Evolutionary conservation across 1,140 invertebrate genomes (phyloP).

Genomic region (Papilio dardanus): DNA sequence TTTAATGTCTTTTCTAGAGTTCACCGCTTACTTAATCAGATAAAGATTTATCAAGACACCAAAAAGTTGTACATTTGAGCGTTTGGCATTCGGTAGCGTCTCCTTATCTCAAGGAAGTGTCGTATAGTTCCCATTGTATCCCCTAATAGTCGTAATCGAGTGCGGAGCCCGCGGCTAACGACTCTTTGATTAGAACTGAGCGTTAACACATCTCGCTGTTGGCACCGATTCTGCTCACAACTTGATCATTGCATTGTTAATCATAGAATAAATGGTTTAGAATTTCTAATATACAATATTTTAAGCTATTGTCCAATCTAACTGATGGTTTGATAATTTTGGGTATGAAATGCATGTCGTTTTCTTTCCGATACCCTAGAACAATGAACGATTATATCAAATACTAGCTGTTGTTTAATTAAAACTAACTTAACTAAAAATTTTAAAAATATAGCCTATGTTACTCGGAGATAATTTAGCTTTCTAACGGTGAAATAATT

Average conservation of each 20-base stretch:
- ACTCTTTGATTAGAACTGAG: slow-evolving; percentile 64
- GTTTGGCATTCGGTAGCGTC: slow-evolving; percentile 9
- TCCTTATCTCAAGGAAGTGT: slow-evolving; percentile 60
- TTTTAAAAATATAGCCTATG: no score
- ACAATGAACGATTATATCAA: no score
- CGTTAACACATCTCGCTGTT: slow-evolving; percentile 56
- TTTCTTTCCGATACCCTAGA: no score
- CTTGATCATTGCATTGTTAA: slow-evolving; percentile 48
- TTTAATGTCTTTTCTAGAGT: background rate
- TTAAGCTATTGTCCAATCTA: background rate
- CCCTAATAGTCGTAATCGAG: slow-evolving; percentile 61
- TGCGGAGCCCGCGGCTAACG: slow-evolving; percentile 56
- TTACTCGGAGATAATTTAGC: no score
- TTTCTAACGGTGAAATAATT: no score
- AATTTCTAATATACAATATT: background rate
- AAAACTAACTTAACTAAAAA: no score
- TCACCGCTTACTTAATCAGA: slow-evolving; percentile 15
- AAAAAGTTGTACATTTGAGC: slow-evolving; percentile 13
- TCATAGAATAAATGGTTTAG: slow-evolving; percentile 32
- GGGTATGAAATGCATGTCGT: background rate
- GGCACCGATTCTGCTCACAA: slow-evolving; percentile 45
- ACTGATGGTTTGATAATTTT: no score
- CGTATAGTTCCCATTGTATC: slow-evolving; percentile 56
- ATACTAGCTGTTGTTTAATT: no score
- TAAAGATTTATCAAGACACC: background rate